A percentile compares a stretch with the other conserved stretches of the same genome.
These are phyloP conservation scores for Philereme vetulata DNA, from an alignment of 2,888 invertebrate genomes.

Conservation along the genomic window DNA sequence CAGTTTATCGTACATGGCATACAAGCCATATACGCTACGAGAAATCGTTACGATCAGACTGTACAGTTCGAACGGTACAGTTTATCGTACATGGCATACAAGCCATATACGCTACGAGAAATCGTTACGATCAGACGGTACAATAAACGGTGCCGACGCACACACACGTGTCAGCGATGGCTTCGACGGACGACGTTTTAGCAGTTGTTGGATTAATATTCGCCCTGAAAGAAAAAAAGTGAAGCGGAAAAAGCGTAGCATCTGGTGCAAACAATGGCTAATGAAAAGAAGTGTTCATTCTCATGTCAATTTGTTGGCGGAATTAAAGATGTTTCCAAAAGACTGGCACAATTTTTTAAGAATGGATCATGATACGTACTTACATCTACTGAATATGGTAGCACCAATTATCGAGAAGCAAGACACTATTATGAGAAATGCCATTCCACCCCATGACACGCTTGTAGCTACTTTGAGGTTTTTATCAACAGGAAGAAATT, in stretches of 20 bases:
- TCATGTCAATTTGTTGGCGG: too few species aligned
- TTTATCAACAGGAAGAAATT: too few species aligned
- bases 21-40: too few species aligned
- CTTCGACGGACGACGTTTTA: constrained; percentile 1
- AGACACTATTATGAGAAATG: too few species aligned
- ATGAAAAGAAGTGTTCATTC: constrained; percentile 9
- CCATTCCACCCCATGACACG: too few species aligned
- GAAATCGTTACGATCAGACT: too few species aligned
- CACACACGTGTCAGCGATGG: constrained; percentile 24
- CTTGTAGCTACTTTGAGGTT: too few species aligned
- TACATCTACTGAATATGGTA: background rate
- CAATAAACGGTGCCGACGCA: constrained; percentile 31
- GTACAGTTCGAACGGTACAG: too few species aligned
- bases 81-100: too few species aligned
- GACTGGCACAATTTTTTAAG: constrained; percentile 1
- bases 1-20: too few species aligned
- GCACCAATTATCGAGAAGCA: too few species aligned
- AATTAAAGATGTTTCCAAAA: background rate
- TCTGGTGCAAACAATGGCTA: background rate
- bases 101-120: background rate
- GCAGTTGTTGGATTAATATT: background rate
- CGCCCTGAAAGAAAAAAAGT: background rate
- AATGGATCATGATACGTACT: too few species aligned
- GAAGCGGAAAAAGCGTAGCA: constrained; percentile 9
- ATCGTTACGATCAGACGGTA: background rate